Evolutionary conservation across 2,113 vertebrate species (phyloP), one percentile per base, ranked within the genome.

Genomic region (Sisor rabdophorus): DNA sequence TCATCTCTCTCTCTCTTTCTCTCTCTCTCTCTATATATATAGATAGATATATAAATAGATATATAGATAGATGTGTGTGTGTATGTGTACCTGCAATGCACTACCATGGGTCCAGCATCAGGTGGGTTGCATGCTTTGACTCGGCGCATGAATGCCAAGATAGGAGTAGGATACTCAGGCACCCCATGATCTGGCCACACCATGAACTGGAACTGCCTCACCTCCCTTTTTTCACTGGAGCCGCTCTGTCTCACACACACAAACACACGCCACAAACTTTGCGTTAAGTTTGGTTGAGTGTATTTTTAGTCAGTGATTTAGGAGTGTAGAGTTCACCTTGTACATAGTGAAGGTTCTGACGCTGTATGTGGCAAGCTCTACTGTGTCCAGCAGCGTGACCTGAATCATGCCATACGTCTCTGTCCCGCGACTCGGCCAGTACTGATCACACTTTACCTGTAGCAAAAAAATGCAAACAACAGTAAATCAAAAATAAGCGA

Each of bases 171-270:
- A 80, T 97, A 96, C 84, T 99, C 95, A 0, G 96, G 97, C 32
- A 99, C 97, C 1, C 97, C 97, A 0, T 99, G 96, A 84, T 99
- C 96, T 0, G 97, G 97, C 97, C 97, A 99, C 58, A 95, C 95
- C 93, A 97, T 93, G 84, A 98, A 99, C 89, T 99, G 97, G 90
- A 99, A 98, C 89, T 99, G 97, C 12, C 95, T 91, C 2, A 98
- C 91, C 81, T 99, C 96, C 81, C 96, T 89, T 86, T 97, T 98
- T 89, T 98, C 95, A 80, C 92, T 96, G 61, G 95, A 98, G 73
- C 96, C 96, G 0, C 93, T 98, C 97, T 99, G 89, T 75, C 20
- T 3, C 8, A 64, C 15, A 69, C 55, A 69, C 30, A 52, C 63
- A 73, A 32, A 55, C 44, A 77, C 22, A 69, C 50, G 58, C n/a